These are phyloP conservation scores for Ivindomyrus marchei DNA, from an alignment of 2,113 vertebrate genomes.

Conservation along the genomic window DNA sequence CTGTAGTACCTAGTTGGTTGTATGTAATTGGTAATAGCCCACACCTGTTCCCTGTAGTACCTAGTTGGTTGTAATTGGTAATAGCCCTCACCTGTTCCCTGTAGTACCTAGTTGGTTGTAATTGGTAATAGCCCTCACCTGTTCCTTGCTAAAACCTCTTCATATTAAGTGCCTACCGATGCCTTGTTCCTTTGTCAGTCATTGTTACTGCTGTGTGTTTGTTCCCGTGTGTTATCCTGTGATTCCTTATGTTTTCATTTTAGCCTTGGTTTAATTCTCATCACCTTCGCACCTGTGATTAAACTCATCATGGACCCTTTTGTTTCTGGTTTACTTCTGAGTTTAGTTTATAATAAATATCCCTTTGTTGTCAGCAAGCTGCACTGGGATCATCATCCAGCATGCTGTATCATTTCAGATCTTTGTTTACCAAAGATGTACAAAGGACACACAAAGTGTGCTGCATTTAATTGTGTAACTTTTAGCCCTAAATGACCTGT, in stretches of 20 bases:
- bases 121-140: neutral
- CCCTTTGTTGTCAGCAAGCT: neutral
- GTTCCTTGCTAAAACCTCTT: neutral
- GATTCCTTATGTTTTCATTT: neutral
- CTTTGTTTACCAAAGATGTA: neutral
- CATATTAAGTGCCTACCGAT: neutral
- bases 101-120: neutral
- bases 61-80: too few relatives aligned
- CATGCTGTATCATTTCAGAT: neutral
- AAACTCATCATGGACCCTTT: neutral
- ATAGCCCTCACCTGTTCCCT: neutral
- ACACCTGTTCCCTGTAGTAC: neutral
- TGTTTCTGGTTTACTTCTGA: neutral
- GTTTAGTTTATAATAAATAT: neutral
- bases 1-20: neutral
- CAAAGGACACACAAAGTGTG: neutral
- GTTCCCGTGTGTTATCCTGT: neutral
- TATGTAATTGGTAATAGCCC: neutral
- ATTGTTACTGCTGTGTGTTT: neutral
- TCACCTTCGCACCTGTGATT: neutral
- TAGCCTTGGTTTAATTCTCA: neutral
- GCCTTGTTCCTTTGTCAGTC: neutral
- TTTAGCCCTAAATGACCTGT: neutral
- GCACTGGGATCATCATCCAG: neutral
- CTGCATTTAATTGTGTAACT: neutral